phyloP scores from a whole-genome alignment of 2,113 vertebrate species.

The Chionomys nivalis region DNA sequence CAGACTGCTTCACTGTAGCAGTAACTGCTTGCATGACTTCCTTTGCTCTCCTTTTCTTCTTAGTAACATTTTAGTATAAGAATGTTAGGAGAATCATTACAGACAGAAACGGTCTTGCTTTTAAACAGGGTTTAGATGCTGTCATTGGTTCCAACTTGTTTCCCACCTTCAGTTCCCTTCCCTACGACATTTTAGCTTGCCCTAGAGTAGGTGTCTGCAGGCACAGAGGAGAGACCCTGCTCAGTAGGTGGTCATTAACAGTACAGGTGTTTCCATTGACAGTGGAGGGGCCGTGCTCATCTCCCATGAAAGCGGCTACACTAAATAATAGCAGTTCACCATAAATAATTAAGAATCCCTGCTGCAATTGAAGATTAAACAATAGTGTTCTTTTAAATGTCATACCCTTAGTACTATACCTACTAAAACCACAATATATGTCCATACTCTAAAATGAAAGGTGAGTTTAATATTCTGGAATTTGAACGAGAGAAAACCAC shows the following conservation, averaged over 20 bases:
- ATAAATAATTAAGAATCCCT: conserved; percentile 64
- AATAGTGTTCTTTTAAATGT: conserved; percentile 26
- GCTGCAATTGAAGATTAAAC: conserved; percentile 42
- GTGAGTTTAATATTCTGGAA: neutral
- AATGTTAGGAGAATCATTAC: neutral
- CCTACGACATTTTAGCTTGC: neutral
- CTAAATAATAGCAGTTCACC: neutral
- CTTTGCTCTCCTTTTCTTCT: conserved; percentile 18
- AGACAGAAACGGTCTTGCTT: neutral
- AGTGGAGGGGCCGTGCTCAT: neutral
- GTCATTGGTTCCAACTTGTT: neutral
- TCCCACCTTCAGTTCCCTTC: neutral
- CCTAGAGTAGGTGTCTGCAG: neutral
- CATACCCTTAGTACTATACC: conserved; percentile 41
- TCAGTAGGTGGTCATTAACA: neutral
- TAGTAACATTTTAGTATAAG: conserved; percentile 15
- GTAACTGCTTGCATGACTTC: neutral
- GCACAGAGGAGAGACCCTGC: neutral
- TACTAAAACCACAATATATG: conserved; percentile 27
- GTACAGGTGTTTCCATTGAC: neutral
- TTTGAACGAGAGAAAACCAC: conserved; percentile 44
- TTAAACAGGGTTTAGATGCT: conserved; percentile 27
- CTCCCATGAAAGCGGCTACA: neutral
- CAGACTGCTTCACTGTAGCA: neutral
- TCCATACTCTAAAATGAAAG: conserved; percentile 7